phyloP scores from a whole-genome alignment of 2,113 vertebrate genomes.

The Microcebus jonahi region DNA sequence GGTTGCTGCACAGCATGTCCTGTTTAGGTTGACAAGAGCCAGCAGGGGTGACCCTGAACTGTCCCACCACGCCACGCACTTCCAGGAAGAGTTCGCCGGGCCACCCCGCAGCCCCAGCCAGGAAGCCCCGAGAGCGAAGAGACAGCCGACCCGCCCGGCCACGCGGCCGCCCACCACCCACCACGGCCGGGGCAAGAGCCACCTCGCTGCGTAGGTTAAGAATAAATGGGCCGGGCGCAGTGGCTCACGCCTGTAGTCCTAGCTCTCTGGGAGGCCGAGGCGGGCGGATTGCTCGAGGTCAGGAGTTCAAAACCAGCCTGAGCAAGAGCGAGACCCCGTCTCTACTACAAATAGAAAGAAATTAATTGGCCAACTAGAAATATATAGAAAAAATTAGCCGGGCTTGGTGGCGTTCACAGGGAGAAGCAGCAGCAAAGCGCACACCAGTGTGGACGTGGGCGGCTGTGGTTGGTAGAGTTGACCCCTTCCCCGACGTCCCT shows the following conservation, averaged over 20 bases:
- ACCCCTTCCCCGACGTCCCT: too few relatives aligned
- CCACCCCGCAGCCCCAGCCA: accelerated
- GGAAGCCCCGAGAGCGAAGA: background rate
- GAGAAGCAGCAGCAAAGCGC: accelerated
- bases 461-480: accelerated
- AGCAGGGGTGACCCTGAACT: background rate
- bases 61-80: background rate
- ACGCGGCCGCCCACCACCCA: accelerated
- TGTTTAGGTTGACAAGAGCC: slow-evolving; percentile 16
- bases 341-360: too few relatives aligned
- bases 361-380: too few relatives aligned
- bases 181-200: background rate
- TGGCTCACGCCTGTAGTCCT: too few relatives aligned
- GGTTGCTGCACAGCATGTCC: slow-evolving; percentile 30
- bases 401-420: background rate
- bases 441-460: accelerated
- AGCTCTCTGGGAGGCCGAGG: too few relatives aligned
- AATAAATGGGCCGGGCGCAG: accelerated
- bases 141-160: background rate
- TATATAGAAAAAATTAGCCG: too few relatives aligned
- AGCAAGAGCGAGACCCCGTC: too few relatives aligned
- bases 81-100: slow-evolving; percentile 47
- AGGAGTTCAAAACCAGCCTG: too few relatives aligned
- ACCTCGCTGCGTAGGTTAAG: accelerated
- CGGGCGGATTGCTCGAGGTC: too few relatives aligned